phyloP scores from a whole-genome alignment of 2,113 vertebrate species.

The Meles meles region DNA sequence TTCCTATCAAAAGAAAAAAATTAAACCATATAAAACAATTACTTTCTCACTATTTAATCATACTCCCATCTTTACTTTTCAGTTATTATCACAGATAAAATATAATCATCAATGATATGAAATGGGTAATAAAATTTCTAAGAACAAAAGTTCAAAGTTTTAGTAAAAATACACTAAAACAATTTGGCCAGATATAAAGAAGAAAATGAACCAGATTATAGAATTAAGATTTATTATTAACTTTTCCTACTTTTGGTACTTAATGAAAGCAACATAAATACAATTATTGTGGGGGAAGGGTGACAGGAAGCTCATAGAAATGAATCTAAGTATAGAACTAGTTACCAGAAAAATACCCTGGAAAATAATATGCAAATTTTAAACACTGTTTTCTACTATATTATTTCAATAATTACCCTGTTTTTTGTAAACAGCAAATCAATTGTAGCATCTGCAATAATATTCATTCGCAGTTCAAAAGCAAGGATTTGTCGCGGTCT shows the following conservation, averaged over 20 bases:
- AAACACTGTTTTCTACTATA: slow-evolving; percentile 29
- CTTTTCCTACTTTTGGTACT: not conserved
- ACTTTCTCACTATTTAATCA: not conserved
- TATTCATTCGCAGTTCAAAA: slow-evolving; percentile 99
- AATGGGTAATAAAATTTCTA: slow-evolving; percentile 12
- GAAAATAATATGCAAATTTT: slow-evolving; percentile 27
- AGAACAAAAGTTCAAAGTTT: slow-evolving; percentile 34
- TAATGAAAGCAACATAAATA: slow-evolving; percentile 11
- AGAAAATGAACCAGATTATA: not conserved
- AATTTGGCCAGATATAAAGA: slow-evolving; percentile 1
- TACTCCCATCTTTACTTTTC: not conserved
- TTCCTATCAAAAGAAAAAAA: slow-evolving; percentile 84
- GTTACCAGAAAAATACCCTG: not conserved
- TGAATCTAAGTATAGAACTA: not conserved
- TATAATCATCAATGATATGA: not conserved
- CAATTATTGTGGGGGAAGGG: not conserved
- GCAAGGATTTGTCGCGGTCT: slow-evolving; percentile 95
- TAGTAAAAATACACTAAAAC: slow-evolving; percentile 15
- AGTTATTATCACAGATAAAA: slow-evolving; percentile 26
- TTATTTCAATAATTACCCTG: slow-evolving; percentile 85
- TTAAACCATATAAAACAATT: not conserved
- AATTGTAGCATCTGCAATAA: slow-evolving; percentile 98
- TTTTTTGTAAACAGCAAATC: slow-evolving; percentile 99
- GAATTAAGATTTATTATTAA: not conserved
- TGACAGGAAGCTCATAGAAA: not conserved